Evolutionary conservation across 2,888 invertebrate species (phyloP), one percentile per base, ranked within the genome.

Genomic region (Lobophora halterata): DNA sequence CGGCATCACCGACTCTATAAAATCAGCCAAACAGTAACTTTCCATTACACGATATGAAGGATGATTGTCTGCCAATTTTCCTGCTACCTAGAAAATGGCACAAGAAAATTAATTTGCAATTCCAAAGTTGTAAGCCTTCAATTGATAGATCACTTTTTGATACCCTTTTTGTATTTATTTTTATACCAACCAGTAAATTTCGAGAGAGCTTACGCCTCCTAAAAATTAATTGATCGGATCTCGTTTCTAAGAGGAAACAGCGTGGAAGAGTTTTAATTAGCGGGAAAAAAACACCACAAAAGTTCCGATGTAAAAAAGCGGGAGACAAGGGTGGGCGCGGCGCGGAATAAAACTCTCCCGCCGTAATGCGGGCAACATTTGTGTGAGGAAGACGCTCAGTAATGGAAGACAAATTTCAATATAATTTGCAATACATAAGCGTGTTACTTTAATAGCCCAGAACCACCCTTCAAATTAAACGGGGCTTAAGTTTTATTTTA

Each of bases 391-490:
- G 83, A 78, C 78, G 78, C 80, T 77, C 79, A 77, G 86, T 86
- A 87, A 87, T 87, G 85, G 87, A 87, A 87, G 87, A 87, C 87
- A 87, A 87, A 87, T 87, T 87, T 88, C 88, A 87, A 88, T 88
- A 88, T 88, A 87, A 88, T 88, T 88, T 88, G 86, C 87, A 88
- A 87, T 88, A 88, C 88, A 88, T 88, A 88, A 87, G 88, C 88
- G 88, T 88, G 86, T 87, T 88, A 88, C 86, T 87, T 88, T 88
- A 88, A 88, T 88, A 88, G 88, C 80, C 88, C 87, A 82, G 87
- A 88, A 88, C 88, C 88, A 86, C 87, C 88, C 87, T 82, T 85
- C 88, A 88, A 88, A 88, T 88, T 88, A 88, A 88, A 88, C 85
- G 85, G 79, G 79, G 88, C 87, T 88, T 87, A 88, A 87, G 85